A percentile compares a stretch with the other conserved stretches of the same genome.
Conservation (phyloP, 2,888 invertebrate genomes). For the Phyllotreta cruciferae region DNA sequence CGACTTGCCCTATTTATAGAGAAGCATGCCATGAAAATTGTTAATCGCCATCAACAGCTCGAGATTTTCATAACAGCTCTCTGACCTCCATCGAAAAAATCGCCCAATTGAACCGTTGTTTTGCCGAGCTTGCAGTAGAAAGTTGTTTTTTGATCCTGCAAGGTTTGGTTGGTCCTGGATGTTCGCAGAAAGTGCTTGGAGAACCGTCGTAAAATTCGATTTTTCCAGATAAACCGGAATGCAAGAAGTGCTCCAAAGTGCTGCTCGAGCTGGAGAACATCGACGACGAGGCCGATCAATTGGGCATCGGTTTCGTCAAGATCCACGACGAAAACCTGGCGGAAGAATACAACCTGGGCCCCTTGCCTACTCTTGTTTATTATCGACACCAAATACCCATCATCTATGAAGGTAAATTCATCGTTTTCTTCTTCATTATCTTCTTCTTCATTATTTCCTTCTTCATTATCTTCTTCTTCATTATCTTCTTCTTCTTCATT, state of each 20-base stretch:
- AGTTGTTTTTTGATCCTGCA: conserved; percentile 3
- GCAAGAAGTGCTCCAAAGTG: conserved; percentile 90
- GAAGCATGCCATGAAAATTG: no score
- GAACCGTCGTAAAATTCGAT: no score
- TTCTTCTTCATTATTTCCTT: no score
- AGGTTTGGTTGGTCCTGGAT: background rate
- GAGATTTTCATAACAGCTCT: background rate
- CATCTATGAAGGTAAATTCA: conserved; percentile 81
- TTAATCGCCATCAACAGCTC: no score
- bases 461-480: background rate
- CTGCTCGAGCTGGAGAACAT: conserved; percentile 92
- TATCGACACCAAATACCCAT: conserved; percentile 94
- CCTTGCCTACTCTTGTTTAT: conserved; percentile 87
- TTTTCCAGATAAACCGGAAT: conserved; percentile 86
- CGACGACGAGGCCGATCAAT: conserved; percentile 92
- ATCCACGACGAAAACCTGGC: conserved; percentile 90
- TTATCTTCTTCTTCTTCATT: background rate
- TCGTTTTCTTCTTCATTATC: no score
- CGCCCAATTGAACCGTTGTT: no score
- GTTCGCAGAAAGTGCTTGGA: no score
- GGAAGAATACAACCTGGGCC: conserved; percentile 90
- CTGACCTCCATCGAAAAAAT: background rate
- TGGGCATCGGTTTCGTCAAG: conserved; percentile 93
- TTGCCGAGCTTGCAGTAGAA: conserved; percentile 11
- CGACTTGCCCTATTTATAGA: no score